phyloP scores from a whole-genome alignment of 1,140 invertebrate genomes.

The Leucophenga varia region DNA sequence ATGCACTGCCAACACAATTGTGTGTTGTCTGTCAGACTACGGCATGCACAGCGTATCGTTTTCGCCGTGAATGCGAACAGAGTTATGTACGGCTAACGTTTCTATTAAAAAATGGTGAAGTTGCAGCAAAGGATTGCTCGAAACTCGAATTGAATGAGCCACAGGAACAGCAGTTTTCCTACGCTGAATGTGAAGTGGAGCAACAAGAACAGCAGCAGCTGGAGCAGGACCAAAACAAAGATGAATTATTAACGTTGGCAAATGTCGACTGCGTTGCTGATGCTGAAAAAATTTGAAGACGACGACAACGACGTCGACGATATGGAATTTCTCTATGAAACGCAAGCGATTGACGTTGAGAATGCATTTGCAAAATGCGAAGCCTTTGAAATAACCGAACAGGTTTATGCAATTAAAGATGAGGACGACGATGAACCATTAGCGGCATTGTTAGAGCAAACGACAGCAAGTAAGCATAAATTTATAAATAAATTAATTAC shows the following conservation, averaged over 20 bases:
- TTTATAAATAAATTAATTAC: too few relatives aligned
- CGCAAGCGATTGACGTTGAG: too few relatives aligned
- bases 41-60: background rate
- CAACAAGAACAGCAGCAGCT: background rate
- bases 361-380: too few relatives aligned
- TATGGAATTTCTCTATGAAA: too few relatives aligned
- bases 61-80: slow-evolving; percentile 5
- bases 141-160: too few relatives aligned
- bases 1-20: slow-evolving; percentile 9
- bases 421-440: too few relatives aligned
- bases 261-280: background rate
- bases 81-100: background rate
- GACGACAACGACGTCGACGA: background rate
- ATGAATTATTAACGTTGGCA: background rate
- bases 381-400: too few relatives aligned
- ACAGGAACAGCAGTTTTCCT: too few relatives aligned
- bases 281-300: background rate
- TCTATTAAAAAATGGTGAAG: background rate
- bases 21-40: background rate
- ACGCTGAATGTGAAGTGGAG: background rate
- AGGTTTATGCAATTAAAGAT: too few relatives aligned
- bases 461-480: too few relatives aligned
- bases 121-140: too few relatives aligned
- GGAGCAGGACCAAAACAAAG: slow-evolving; percentile 1
- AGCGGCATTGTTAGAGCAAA: too few relatives aligned